Percentiles rank a stretch among this genome's conserved stretches.
phyloP scores from a whole-genome alignment of 2,797 vertebrate genomes.

The Cuculus canorus region DNA sequence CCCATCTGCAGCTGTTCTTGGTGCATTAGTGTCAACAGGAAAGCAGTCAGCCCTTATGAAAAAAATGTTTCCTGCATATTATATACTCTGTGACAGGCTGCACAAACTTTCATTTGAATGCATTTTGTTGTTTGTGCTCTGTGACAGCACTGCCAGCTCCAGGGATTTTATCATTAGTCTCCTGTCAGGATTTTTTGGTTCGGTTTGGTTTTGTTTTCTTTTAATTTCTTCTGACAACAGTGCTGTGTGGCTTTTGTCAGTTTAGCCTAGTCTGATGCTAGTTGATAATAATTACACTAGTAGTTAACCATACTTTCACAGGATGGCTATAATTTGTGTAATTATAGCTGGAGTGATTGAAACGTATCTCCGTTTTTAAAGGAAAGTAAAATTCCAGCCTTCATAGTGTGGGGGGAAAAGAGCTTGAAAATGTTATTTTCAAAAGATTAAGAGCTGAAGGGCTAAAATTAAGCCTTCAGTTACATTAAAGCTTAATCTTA shows the following conservation, averaged over 20 bases:
- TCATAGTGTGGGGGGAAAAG: neutral
- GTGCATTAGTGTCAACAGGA: neutral
- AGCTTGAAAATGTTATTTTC: neutral
- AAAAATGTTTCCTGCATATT: neutral
- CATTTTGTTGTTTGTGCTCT: neutral
- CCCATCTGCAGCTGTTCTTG: neutral
- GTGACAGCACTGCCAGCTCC: neutral
- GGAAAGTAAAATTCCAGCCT: neutral
- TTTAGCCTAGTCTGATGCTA: conserved; percentile 11
- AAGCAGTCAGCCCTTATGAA: neutral
- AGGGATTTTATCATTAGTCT: conserved; percentile 7
- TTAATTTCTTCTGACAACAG: neutral
- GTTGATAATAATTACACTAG: conserved; percentile 16
- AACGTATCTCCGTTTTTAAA: neutral
- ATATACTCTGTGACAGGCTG: neutral
- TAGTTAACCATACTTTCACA: neutral
- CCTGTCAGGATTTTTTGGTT: neutral
- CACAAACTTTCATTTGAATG: neutral
- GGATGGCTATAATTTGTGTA: conserved; percentile 14
- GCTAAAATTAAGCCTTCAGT: conserved; percentile 43
- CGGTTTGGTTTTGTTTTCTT: neutral
- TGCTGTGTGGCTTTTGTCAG: conserved; percentile 2
- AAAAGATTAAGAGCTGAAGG: conserved; percentile 28
- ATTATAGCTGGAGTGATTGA: conserved; percentile 4
- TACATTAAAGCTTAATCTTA: conserved; percentile 23